Evolutionary conservation across 2,888 invertebrate genomes (phyloP).

Genomic region (Catocala nupta): DNA sequence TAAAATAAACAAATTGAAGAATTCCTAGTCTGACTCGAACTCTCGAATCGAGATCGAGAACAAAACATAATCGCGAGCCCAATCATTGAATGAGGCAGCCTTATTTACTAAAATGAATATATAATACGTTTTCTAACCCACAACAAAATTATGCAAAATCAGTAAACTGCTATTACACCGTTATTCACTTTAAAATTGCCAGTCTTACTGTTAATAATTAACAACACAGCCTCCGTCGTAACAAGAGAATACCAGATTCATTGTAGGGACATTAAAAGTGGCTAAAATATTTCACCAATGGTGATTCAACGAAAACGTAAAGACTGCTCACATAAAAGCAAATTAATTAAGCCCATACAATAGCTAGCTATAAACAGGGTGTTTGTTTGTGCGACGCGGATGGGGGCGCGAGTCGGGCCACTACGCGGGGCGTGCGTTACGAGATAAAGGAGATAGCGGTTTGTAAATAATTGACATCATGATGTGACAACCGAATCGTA

Average conservation of each 20-base stretch:
- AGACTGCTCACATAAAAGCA: constrained; percentile 74
- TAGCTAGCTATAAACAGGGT: constrained; percentile 71
- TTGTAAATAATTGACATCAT: background rate
- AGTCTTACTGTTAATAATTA: constrained; percentile 6
- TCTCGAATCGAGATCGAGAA: too few relatives aligned
- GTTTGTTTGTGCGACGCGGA: constrained; percentile 67
- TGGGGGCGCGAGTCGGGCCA: constrained; percentile 45
- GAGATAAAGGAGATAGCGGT: constrained; percentile 16
- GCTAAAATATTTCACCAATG: constrained; percentile 46
- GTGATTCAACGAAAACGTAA: constrained; percentile 65
- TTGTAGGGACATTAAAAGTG: constrained; percentile 37
- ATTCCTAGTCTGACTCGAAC: too few relatives aligned
- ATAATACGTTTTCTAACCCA: too few relatives aligned
- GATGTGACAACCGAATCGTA: too few relatives aligned
- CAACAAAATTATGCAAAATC: too few relatives aligned
- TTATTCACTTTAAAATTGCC: background rate
- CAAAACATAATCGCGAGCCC: too few relatives aligned
- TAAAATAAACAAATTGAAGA: too few relatives aligned
- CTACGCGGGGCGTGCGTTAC: constrained; percentile 20
- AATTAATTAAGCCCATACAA: constrained; percentile 81
- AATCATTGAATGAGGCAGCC: too few relatives aligned
- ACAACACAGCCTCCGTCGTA: background rate
- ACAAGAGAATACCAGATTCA: constrained; percentile 25
- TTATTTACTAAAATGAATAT: too few relatives aligned
- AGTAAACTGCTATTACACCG: too few relatives aligned